Percentiles rank a stretch among this genome's conserved stretches.
Conservation (phyloP, 2,888 invertebrate species). For the Stenodema calcarata region DNA sequence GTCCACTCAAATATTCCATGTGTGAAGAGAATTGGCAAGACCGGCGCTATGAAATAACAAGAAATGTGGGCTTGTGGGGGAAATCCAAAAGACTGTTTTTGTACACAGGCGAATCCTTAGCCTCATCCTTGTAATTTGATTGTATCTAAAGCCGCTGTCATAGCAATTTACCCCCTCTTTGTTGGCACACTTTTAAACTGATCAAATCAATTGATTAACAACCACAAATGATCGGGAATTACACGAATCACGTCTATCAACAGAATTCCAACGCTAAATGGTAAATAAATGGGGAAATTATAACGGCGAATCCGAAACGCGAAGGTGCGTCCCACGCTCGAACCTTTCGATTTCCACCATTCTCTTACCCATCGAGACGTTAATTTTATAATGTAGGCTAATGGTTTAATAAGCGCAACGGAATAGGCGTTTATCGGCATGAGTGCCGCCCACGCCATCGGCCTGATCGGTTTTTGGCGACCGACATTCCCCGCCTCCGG, state of each 20-base stretch:
- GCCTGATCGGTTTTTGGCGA: neutral
- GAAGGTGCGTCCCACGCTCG: neutral
- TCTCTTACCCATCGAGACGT: neutral
- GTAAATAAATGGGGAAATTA: neutral
- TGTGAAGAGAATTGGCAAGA: too few relatives aligned
- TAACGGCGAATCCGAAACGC: neutral
- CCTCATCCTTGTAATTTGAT: too few relatives aligned
- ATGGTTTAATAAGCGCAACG: constrained; percentile 15
- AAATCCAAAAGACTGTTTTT: too few relatives aligned
- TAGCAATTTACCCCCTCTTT: too few relatives aligned
- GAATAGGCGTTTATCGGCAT: neutral
- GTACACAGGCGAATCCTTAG: too few relatives aligned
- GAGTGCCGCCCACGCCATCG: neutral
- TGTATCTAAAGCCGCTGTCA: too few relatives aligned
- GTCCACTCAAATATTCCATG: too few relatives aligned
- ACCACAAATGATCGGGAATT: neutral
- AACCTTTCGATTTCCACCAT: constrained; percentile 8
- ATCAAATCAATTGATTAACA: neutral
- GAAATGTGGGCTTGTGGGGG: too few relatives aligned
- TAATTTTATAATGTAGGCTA: constrained; percentile 22
- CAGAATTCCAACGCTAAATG: neutral
- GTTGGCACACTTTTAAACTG: too few relatives aligned
- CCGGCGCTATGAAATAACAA: too few relatives aligned
- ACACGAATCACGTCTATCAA: neutral
- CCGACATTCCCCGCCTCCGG: neutral